A percentile compares a stretch with the other conserved stretches of the same genome.
phyloP scores from a whole-genome alignment of 2,797 vertebrate genomes.

The Halcyon chelicuti region DNA sequence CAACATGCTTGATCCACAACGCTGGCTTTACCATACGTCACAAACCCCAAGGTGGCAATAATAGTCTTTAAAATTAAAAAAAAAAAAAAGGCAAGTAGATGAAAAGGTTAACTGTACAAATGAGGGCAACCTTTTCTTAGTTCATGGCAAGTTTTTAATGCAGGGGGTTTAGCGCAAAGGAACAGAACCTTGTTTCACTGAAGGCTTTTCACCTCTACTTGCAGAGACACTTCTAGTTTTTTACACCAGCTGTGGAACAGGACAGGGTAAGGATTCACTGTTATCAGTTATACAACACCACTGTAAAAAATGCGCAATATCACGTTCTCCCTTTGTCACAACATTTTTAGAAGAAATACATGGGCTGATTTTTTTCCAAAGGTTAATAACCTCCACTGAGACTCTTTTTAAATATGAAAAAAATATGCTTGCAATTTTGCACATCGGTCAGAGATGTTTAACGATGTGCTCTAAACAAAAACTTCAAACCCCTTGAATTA shows the following conservation, averaged over 20 bases:
- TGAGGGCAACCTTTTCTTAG: not conserved
- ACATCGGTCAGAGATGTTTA: not conserved
- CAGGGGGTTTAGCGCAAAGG: not conserved
- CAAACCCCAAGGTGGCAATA: not conserved
- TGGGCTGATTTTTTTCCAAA: not conserved
- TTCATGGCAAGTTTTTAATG: not conserved
- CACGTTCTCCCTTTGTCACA: not conserved
- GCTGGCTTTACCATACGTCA: not conserved
- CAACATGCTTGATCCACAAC: accelerated
- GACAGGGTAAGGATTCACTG: accelerated
- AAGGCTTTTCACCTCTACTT: not conserved
- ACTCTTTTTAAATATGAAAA: not conserved
- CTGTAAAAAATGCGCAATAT: not conserved
- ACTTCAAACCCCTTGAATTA: conserved; percentile 8
- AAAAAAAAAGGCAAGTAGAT: not conserved
- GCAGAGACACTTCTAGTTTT: not conserved
- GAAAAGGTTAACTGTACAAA: not conserved
- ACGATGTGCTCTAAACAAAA: conserved; percentile 5
- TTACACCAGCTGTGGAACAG: not conserved
- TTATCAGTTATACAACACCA: not conserved
- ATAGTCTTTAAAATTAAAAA: not conserved
- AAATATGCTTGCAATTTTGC: not conserved
- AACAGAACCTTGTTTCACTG: not conserved
- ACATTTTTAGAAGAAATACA: not conserved
- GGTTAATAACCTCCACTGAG: conserved; percentile 32